Conservation (phyloP, 2,888 invertebrate species). For the Pseudococcus viburni region DNA sequence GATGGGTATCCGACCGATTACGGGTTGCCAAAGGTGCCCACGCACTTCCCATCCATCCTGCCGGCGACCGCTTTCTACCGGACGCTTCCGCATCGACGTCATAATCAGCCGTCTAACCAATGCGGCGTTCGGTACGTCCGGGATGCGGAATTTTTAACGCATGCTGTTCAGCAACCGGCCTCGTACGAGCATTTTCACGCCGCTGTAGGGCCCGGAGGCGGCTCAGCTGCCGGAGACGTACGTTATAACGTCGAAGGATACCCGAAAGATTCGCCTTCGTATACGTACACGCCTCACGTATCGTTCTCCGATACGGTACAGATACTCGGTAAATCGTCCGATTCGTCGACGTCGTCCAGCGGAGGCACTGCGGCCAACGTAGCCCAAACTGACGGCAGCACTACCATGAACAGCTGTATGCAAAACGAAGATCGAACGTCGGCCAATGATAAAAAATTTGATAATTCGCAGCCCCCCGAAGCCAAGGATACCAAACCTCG, state of each 20-base stretch:
- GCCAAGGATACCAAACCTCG: constrained; percentile 32
- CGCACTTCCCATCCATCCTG: constrained; percentile 71
- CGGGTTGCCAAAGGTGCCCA: constrained; percentile 77
- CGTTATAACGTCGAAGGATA: constrained; percentile 87
- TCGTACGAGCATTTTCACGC: constrained; percentile 72
- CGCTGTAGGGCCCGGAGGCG: not conserved
- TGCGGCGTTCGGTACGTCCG: constrained; percentile 77
- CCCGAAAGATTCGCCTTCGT: constrained; percentile 74
- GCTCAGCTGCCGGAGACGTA: constrained; percentile 73
- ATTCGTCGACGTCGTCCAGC: constrained; percentile 62
- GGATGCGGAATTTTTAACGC: constrained; percentile 78
- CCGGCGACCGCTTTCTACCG: constrained; percentile 74
- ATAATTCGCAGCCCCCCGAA: not conserved
- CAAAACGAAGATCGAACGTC: not conserved
- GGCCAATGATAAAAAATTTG: not conserved
- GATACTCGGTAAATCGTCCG: constrained; percentile 68
- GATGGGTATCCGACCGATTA: constrained; percentile 85
- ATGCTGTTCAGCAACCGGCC: constrained; percentile 72
- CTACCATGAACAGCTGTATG: constrained; percentile 35
- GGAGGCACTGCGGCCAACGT: too few relatives aligned
- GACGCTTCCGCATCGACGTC: constrained; percentile 82
- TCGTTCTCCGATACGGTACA: constrained; percentile 62
- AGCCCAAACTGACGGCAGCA: constrained; percentile 56
- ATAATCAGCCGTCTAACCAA: constrained; percentile 81
- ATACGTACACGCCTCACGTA: constrained; percentile 73